Base-by-base conservation (phyloP, 64 coral and sea anemone species). In the Montipora efflorescens region DNA sequence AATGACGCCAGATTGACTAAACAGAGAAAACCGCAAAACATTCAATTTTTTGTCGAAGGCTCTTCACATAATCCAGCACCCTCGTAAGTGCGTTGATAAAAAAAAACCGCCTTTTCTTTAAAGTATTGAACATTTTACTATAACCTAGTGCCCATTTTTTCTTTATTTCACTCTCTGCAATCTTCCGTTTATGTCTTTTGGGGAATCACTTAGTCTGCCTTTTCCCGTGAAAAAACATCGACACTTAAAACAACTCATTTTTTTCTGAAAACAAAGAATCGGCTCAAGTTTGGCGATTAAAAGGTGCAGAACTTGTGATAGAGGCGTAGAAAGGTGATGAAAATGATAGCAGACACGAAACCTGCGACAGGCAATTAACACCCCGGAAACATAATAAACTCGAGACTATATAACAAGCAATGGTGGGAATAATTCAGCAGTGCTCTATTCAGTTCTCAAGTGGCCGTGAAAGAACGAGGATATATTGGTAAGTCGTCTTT, bases 321-420 rank as follows among this genome's bases (percentile, higher is more conserved):
- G 68, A 50, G 16, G 43, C 82, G 82, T 21, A 46, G 82, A 86
- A 66, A 86, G 47, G 64, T 18, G 62, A 47, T 4, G 18, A 72
- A 71, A 86, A 47, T 70, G 1, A 19, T 3, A 36, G 46, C 47
- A 86, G 82, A 86, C 82, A 86, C 8, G 6, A 5, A 68, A 19
- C 82, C 82, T 62, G 59, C 43, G 23, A 70, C 53, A 71, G 16
- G 44, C 82, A 86, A 51, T 86, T 86, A 71, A 71, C 45, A 86
- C 16, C 7, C 13, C 82, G 82, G 82, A 86, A 86, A 22, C 19
- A 22, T 86, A 47, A 84, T 67, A 45, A 48, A n/a, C 45, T 22
- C 47, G 67, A 7, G 8, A 20, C 47, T 86, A 86, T 86, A 86
- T 68, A 86, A 86, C 82, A 86, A 50, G 82, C 82, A 86, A 57